Evolutionary conservation across 35 echinoderm and acorn worm genomes (phyloP).

Genomic region (Nesometra sesokonis): DNA sequence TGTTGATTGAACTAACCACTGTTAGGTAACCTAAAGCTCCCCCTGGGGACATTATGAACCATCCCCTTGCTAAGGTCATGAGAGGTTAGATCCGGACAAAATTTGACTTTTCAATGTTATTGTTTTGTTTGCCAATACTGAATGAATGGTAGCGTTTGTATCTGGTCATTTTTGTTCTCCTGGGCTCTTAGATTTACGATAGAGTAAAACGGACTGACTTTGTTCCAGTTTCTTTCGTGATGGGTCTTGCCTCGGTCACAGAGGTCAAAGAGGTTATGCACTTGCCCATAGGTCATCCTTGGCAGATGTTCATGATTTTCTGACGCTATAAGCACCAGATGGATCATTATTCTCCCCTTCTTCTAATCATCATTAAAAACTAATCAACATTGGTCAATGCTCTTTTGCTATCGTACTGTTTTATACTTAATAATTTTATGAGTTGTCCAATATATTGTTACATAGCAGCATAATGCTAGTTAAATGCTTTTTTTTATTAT

Average conservation of each 20-base stretch:
- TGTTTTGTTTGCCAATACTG: not conserved
- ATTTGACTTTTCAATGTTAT: not conserved
- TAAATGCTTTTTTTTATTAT: no score
- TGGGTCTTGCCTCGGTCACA: not conserved
- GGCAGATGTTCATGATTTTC: not conserved
- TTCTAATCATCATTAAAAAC: not conserved
- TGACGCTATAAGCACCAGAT: not conserved
- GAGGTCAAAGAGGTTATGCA: not conserved
- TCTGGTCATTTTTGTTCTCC: not conserved
- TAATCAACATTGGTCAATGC: no score
- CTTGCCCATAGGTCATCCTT: not conserved
- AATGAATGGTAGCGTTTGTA: not conserved
- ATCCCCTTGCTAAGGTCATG: not conserved
- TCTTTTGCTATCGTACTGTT: no score
- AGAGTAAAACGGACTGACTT: not conserved
- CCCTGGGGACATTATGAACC: not conserved
- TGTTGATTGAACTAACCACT: not conserved
- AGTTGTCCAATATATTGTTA: no score
- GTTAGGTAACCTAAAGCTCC: not conserved
- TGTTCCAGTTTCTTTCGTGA: not conserved
- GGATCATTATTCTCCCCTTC: not conserved
- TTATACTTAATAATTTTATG: no score
- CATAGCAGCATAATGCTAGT: no score
- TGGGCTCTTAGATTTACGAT: not conserved
- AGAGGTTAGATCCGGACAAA: not conserved